phyloP scores from a whole-genome alignment of 2,888 invertebrate species.

The Ophion ellenae region DNA sequence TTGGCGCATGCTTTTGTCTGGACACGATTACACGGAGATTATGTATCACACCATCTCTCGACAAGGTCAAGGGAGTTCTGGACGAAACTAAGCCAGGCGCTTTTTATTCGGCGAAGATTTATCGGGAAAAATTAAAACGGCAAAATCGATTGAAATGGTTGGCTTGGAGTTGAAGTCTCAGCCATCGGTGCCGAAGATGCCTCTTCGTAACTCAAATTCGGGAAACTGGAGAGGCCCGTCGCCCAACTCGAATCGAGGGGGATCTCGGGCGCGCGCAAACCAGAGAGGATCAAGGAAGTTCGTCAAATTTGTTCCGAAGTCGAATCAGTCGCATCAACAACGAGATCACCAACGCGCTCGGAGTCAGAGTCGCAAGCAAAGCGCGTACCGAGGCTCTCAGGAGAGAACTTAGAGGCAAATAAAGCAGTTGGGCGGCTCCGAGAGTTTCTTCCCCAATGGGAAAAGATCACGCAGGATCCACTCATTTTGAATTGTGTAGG shows the following conservation, averaged over 20 bases:
- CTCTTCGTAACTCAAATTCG: slow-evolving; percentile 28
- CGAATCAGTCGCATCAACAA: slow-evolving; percentile 52
- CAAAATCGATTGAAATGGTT: slow-evolving; percentile 63
- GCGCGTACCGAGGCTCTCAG: slow-evolving; percentile 35
- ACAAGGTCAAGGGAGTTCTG: slow-evolving; percentile 52
- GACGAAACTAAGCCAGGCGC: slow-evolving; percentile 58
- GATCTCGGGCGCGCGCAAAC: slow-evolving; percentile 51
- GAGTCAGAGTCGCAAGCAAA: slow-evolving; percentile 44
- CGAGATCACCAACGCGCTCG: slow-evolving; percentile 46
- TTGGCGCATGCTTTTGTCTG: slow-evolving; percentile 48
- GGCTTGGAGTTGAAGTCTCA: slow-evolving; percentile 56
- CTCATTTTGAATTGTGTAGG: slow-evolving; percentile 60
- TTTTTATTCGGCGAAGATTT: slow-evolving; percentile 62
- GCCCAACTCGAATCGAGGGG: slow-evolving; percentile 29
- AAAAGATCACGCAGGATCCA: slow-evolving; percentile 47
- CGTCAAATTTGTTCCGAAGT: slow-evolving; percentile 20
- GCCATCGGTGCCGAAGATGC: slow-evolving; percentile 22
- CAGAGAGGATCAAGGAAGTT: slow-evolving; percentile 33
- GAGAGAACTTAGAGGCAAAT: slow-evolving; percentile 57
- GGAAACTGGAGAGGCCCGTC: slow-evolving; percentile 62
- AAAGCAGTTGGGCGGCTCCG: slow-evolving; percentile 56
- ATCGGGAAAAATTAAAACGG: slow-evolving; percentile 51
- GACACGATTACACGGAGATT: slow-evolving; percentile 58
- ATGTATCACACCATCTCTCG: slow-evolving; percentile 63
- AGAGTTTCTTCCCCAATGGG: slow-evolving; percentile 25